Conservation (phyloP, 1,140 invertebrate genomes). For the Babylonia areolata region DNA sequence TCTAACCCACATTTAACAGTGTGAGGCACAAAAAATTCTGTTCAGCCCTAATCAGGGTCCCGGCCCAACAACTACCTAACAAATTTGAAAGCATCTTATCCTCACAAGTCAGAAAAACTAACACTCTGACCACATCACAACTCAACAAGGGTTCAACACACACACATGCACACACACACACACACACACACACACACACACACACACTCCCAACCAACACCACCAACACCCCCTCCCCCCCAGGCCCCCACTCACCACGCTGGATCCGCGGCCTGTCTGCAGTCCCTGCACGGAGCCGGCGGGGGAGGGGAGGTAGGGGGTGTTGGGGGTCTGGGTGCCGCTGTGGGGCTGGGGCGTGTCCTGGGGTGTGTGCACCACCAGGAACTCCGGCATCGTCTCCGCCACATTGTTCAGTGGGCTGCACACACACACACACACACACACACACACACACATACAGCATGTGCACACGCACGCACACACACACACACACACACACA, state of each 20-base stretch:
- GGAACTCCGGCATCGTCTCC: slow-evolving; percentile 81
- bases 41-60: no score
- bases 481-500: slow-evolving; percentile 2
- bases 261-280: slow-evolving; percentile 90
- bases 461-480: background rate
- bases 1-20: no score
- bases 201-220: no score
- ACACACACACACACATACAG: slow-evolving; percentile 10
- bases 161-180: no score
- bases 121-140: no score
- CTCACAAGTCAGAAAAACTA: no score
- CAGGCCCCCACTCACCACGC: slow-evolving; percentile 83
- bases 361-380: slow-evolving; percentile 91
- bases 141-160: no score
- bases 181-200: no score
- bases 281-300: slow-evolving; percentile 51
- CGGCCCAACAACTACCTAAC: no score
- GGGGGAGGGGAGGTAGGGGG: slow-evolving; percentile 48
- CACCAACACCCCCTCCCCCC: no score
- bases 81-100: no score
- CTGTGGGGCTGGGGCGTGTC: slow-evolving; percentile 77
- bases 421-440: slow-evolving; percentile 71
- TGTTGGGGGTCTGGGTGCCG: slow-evolving; percentile 61
- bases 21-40: no score
- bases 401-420: slow-evolving; percentile 76